Conservation (phyloP, 2,888 invertebrate genomes). For the Rambutsinella grinnellia region DNA sequence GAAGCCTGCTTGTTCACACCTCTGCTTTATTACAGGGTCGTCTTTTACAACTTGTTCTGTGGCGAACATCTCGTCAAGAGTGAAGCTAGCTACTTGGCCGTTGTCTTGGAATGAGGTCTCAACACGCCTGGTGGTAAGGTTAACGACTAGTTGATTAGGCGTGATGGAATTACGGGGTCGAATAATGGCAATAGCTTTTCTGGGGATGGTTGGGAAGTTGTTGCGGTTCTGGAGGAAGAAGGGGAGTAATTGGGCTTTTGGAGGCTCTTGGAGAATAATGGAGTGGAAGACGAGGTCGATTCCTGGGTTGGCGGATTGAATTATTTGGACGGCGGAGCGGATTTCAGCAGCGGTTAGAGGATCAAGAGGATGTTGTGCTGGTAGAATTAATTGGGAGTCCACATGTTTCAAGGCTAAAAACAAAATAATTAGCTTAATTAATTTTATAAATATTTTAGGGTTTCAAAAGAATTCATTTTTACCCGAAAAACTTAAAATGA, state of each 20-base stretch:
- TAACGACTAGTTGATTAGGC: not conserved
- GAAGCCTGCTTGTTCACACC: conserved; percentile 42
- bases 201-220: not conserved
- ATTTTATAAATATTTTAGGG: too few relatives aligned
- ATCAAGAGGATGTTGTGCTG: conserved; percentile 31
- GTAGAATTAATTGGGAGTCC: too few relatives aligned
- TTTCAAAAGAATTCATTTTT: too few relatives aligned
- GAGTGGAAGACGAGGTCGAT: conserved; percentile 44
- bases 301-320: conserved; percentile 3
- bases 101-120: conserved; percentile 25
- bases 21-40: conserved; percentile 33
- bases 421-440: too few relatives aligned
- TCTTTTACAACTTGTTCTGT: conserved; percentile 41
- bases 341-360: conserved; percentile 36
- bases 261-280: conserved; percentile 42
- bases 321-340: not conserved
- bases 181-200: conserved; percentile 41
- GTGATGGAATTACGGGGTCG: not conserved
- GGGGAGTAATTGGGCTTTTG: conserved; percentile 19
- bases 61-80: conserved; percentile 43
- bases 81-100: conserved; percentile 15
- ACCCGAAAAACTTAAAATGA: too few relatives aligned
- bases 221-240: not conserved
- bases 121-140: conserved; percentile 32
- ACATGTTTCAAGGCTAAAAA: too few relatives aligned